phyloP scores from a whole-genome alignment of 2,113 vertebrate genomes.

The Indicator maculatus region DNA sequence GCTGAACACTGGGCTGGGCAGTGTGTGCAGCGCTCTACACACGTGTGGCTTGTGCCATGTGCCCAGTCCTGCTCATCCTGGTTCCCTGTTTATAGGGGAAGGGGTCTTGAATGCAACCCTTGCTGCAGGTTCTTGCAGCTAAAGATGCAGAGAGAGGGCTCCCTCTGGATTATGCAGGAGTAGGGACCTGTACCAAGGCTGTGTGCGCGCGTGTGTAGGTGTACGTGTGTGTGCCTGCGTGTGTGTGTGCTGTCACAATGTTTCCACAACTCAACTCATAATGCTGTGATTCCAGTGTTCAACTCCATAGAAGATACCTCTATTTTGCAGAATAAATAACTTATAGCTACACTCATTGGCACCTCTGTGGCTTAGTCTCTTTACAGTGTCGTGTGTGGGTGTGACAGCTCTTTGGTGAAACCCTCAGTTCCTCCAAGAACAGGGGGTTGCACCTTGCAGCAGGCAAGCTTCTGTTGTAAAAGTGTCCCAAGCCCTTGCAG shows the following conservation, averaged over 20 bases:
- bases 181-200: not conserved
- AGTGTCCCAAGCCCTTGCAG: not conserved
- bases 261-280: slow-evolving; percentile 49
- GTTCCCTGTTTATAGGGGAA: not conserved
- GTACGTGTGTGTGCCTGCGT: not conserved
- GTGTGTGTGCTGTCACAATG: slow-evolving; percentile 50
- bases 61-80: not conserved
- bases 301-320: slow-evolving; percentile 68
- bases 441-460: not conserved
- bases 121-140: not conserved
- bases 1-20: not conserved
- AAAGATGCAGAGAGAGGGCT: slow-evolving; percentile 12
- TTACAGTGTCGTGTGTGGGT: not conserved
- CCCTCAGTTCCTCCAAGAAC: not conserved
- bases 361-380: not conserved
- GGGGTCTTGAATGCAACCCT: not conserved
- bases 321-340: slow-evolving; percentile 76
- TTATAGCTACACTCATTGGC: slow-evolving; percentile 54
- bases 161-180: not conserved
- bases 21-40: not conserved
- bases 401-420: slow-evolving; percentile 8
- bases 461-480: not conserved
- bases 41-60: not conserved
- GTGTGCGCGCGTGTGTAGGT: not conserved
- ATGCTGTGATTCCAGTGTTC: slow-evolving; percentile 63